phyloP scores from a whole-genome alignment of 2,113 vertebrate species.

The Paralichthys olivaceus region DNA sequence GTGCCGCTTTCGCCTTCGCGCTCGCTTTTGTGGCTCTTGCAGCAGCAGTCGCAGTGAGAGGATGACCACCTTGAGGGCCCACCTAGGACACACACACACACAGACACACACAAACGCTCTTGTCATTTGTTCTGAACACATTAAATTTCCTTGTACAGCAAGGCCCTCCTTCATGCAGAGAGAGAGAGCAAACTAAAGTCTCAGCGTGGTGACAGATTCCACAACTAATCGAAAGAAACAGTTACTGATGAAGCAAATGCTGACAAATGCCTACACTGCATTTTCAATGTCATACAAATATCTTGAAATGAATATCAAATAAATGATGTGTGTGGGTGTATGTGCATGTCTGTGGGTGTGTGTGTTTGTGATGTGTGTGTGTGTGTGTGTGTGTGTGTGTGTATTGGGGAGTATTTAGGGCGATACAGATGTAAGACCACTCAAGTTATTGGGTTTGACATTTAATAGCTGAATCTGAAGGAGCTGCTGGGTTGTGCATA shows the following conservation, averaged over 20 bases:
- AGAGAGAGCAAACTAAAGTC: not conserved
- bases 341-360: no score
- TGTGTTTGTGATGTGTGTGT: slow-evolving; percentile 15
- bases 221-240: slow-evolving; percentile 48
- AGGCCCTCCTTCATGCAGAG: slow-evolving; percentile 6
- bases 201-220: slow-evolving; percentile 41
- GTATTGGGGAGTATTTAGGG: slow-evolving; percentile 13
- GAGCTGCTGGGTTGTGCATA: slow-evolving; percentile 53
- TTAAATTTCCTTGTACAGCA: not conserved
- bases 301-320: slow-evolving; percentile 34
- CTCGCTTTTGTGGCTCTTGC: slow-evolving; percentile 94
- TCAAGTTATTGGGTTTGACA: slow-evolving; percentile 52
- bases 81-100: slow-evolving; percentile 78
- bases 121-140: slow-evolving; percentile 28
- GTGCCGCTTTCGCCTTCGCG: slow-evolving; percentile 96
- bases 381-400: slow-evolving; percentile 35
- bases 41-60: slow-evolving; percentile 97
- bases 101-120: slow-evolving; percentile 31
- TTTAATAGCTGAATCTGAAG: slow-evolving; percentile 62
- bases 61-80: slow-evolving; percentile 89
- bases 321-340: not conserved
- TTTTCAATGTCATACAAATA: slow-evolving; percentile 48
- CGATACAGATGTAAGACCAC: slow-evolving; percentile 33
- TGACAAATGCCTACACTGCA: slow-evolving; percentile 54
- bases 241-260: slow-evolving; percentile 48